Evolutionary conservation across 2,113 vertebrate species (phyloP).

Genomic region (Pungitius pungitius): DNA sequence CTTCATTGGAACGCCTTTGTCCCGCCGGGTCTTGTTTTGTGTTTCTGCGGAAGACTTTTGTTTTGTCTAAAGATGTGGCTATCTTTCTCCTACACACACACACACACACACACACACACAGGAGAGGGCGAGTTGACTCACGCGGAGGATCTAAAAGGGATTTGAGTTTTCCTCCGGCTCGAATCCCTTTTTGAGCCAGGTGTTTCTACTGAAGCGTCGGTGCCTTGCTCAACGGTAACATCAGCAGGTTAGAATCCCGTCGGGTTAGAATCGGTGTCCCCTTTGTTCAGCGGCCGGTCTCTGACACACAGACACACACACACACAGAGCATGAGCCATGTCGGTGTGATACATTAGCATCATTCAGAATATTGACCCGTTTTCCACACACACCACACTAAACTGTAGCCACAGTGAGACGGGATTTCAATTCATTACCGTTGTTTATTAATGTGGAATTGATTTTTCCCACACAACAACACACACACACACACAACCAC

Average conservation of each 20-base stretch:
- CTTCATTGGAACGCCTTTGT: constrained; percentile 37
- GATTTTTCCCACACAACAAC: constrained; percentile 31
- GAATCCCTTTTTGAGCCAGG: too few relatives aligned
- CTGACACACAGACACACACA: constrained; percentile 14
- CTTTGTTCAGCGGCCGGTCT: too few relatives aligned
- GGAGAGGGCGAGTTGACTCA: constrained; percentile 51
- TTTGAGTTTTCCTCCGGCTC: too few relatives aligned
- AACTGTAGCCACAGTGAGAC: constrained; percentile 3
- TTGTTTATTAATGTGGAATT: constrained; percentile 38
- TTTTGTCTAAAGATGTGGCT: constrained; percentile 62
- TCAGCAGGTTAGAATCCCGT: too few relatives aligned
- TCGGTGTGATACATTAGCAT: constrained; percentile 20
- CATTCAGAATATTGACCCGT: constrained; percentile 17
- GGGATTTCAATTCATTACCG: constrained; percentile 29
- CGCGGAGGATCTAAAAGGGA: constrained; percentile 18
- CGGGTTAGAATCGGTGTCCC: too few relatives aligned
- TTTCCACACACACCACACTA: constrained; percentile 1
- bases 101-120: constrained; percentile 26
- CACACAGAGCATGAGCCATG: background rate
- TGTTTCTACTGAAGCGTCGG: constrained; percentile 17
- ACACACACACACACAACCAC: constrained; percentile 22
- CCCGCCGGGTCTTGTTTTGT: constrained; percentile 51
- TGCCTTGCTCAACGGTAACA: background rate
- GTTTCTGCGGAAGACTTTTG: constrained; percentile 50
- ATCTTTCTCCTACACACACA: constrained; percentile 18